Percentiles rank a stretch among this genome's conserved stretches.
These are phyloP conservation scores for Melopsittacus undulatus DNA, from an alignment of 2,797 vertebrate genomes.

Conservation along the genomic window DNA sequence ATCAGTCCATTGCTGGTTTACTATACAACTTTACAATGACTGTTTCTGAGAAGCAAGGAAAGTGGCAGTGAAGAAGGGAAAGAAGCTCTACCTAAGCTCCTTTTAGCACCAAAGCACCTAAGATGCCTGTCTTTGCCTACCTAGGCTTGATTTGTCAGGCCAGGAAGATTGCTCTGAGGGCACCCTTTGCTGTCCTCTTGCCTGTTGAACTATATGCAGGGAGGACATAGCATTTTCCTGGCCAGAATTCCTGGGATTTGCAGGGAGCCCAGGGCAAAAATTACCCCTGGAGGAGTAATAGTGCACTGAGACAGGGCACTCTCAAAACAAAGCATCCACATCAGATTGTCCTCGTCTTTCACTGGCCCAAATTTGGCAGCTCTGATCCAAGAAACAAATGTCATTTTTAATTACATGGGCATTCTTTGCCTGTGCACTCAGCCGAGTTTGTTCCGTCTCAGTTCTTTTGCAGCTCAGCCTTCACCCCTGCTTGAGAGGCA, in stretches of 20 bases:
- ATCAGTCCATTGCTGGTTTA: not conserved
- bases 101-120: not conserved
- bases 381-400: slow-evolving; percentile 38
- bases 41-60: not conserved
- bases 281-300: not conserved
- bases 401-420: not conserved
- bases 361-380: not conserved
- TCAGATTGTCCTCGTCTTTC: not conserved
- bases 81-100: not conserved
- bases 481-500: not conserved
- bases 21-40: not conserved
- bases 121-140: not conserved
- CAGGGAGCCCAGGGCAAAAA: not conserved
- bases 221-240: not conserved
- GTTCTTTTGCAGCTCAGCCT: not conserved
- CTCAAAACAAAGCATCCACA: not conserved
- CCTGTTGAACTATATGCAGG: not conserved
- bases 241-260: not conserved
- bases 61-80: not conserved
- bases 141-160: not conserved
- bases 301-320: not conserved
- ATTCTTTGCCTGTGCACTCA: not conserved
- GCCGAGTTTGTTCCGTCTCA: not conserved
- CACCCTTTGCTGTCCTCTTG: not conserved
- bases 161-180: not conserved